phyloP scores from a whole-genome alignment of 2,113 vertebrate genomes.

The Pangasianodon hypophthalmus region DNA sequence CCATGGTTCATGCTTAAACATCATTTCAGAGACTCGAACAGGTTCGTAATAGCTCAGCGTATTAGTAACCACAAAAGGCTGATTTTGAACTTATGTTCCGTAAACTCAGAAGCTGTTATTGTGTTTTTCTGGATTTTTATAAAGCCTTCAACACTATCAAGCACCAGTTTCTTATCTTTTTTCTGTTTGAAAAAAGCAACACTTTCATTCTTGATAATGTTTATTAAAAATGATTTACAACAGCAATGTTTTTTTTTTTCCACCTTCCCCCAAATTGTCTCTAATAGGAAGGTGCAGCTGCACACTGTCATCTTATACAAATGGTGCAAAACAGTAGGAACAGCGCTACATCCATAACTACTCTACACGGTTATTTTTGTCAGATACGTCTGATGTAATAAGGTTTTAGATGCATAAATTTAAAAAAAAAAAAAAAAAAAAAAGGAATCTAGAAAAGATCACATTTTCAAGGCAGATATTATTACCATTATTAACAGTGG shows the following conservation, averaged over 20 bases:
- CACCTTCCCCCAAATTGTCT: background rate
- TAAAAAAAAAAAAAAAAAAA: background rate
- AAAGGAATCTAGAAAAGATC: background rate
- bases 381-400: background rate
- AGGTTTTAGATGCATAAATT: background rate
- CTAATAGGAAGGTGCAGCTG: conserved; percentile 19
- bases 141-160: background rate
- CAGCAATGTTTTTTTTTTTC: conserved; percentile 29
- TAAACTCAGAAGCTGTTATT: background rate
- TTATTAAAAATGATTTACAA: conserved; percentile 67
- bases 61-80: too few relatives aligned
- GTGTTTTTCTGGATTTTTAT: background rate
- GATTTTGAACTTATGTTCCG: too few relatives aligned
- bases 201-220: conserved; percentile 38
- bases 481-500: background rate
- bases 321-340: conserved; percentile 7
- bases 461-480: conserved; percentile 9
- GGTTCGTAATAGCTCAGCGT: background rate
- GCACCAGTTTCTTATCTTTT: background rate
- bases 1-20: background rate
- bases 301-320: conserved; percentile 33
- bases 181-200: background rate
- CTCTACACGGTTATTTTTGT: background rate
- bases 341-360: background rate
- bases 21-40: background rate